Conservation (phyloP, 2,113 vertebrate genomes). For the Atrichornis clamosus region DNA sequence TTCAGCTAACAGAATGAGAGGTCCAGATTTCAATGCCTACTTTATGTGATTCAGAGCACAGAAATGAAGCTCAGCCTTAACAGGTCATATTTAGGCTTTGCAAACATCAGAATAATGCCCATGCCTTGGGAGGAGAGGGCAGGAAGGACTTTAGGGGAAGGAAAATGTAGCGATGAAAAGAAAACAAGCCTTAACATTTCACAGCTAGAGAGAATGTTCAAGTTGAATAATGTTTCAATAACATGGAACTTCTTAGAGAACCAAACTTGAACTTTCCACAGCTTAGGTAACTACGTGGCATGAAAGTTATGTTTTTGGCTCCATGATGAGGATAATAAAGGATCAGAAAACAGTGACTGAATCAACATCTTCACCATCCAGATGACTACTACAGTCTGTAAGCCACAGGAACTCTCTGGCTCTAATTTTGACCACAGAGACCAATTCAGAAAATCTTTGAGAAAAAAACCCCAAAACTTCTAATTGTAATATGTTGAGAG, state of each 20-base stretch:
- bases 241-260: neutral
- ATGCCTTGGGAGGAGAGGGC: neutral
- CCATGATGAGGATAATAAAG: neutral
- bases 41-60: neutral
- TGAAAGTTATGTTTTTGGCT: neutral
- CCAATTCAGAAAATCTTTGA: neutral
- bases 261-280: neutral
- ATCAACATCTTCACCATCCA: neutral
- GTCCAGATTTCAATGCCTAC: neutral
- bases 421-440: neutral
- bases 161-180: neutral
- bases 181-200: neutral
- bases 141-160: neutral
- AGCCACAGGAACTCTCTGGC: neutral
- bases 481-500: neutral
- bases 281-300: neutral
- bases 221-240: neutral
- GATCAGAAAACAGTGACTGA: neutral
- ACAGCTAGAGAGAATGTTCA: neutral
- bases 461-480: neutral
- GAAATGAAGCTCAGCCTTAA: neutral
- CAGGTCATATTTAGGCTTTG: neutral
- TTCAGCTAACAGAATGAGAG: neutral
- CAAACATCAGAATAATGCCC: neutral
- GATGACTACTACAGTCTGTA: neutral